Percentiles rank a stretch among this genome's conserved stretches.
Conservation (phyloP, 2,113 vertebrate genomes). For the Capreolus pygargus region DNA sequence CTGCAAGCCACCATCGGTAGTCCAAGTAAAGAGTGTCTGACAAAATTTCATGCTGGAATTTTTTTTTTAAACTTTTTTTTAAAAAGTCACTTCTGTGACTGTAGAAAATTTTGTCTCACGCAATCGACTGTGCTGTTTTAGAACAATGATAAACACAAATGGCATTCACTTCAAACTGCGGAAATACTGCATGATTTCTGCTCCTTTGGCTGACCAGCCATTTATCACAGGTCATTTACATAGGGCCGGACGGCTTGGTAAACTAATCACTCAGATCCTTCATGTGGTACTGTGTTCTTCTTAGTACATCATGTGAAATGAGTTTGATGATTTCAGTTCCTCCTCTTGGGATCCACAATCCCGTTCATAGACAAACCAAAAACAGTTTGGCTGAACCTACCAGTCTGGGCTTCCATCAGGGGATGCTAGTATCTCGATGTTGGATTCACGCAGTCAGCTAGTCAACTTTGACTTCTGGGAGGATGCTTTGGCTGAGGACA, state of each 20-base stretch:
- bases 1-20: background rate
- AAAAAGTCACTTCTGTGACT: background rate
- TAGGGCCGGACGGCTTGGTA: conserved; percentile 56
- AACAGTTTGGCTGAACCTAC: conserved; percentile 46
- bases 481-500: background rate
- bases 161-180: conserved; percentile 24
- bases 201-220: conserved; percentile 56
- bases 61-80: conserved; percentile 7
- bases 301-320: conserved; percentile 57
- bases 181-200: conserved; percentile 50
- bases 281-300: conserved; percentile 44
- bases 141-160: conserved; percentile 56
- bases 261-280: conserved; percentile 68
- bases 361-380: conserved; percentile 43
- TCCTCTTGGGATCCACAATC: conserved; percentile 62
- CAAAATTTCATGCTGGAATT: background rate
- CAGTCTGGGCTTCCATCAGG: background rate
- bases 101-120: background rate
- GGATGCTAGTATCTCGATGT: background rate
- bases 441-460: background rate
- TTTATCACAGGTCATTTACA: conserved; percentile 72
- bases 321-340: conserved; percentile 65
- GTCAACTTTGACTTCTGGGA: conserved; percentile 25
- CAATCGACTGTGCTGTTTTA: background rate
- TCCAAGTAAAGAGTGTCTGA: background rate